A percentile compares a stretch with the other conserved stretches of the same genome.
Evolutionary conservation across 2,797 vertebrate species (phyloP).

Genomic region (Hybognathus amarus): DNA sequence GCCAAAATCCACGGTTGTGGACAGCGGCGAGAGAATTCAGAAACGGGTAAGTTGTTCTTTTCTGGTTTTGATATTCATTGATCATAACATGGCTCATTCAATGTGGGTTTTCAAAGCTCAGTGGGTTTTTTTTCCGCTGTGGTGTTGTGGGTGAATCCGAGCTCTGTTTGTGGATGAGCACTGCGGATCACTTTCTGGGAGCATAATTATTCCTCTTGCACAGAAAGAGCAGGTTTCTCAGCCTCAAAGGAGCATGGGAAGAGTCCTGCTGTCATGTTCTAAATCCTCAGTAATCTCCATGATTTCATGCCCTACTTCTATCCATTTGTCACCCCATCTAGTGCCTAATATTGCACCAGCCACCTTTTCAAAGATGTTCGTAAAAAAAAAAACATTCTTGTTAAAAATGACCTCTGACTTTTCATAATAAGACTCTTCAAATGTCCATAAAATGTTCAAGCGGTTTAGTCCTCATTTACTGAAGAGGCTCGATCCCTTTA

Average conservation of each 20-base stretch:
- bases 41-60: slow-evolving; percentile 72
- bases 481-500: no score
- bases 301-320: not conserved
- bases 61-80: not conserved
- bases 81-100: not conserved
- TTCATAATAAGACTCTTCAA: no score
- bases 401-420: not conserved
- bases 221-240: slow-evolving; percentile 7
- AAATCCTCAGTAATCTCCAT: not conserved
- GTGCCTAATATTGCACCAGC: not conserved
- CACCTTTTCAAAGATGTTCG: not conserved
- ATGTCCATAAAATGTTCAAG: no score
- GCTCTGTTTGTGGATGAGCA: not conserved
- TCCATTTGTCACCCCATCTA: not conserved
- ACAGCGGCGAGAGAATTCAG: slow-evolving; percentile 74
- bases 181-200: not conserved
- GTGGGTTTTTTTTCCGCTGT: not conserved
- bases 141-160: not conserved
- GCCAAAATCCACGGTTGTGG: slow-evolving; percentile 81
- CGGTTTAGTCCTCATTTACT: no score
- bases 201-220: slow-evolving; percentile 5
- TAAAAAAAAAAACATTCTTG: no score
- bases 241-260: not conserved
- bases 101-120: not conserved
- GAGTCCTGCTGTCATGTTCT: not conserved